Percentiles rank a stretch among this genome's conserved stretches.
phyloP scores from a whole-genome alignment of 2,888 invertebrate species.

The Petrolisthes cinctipes region DNA sequence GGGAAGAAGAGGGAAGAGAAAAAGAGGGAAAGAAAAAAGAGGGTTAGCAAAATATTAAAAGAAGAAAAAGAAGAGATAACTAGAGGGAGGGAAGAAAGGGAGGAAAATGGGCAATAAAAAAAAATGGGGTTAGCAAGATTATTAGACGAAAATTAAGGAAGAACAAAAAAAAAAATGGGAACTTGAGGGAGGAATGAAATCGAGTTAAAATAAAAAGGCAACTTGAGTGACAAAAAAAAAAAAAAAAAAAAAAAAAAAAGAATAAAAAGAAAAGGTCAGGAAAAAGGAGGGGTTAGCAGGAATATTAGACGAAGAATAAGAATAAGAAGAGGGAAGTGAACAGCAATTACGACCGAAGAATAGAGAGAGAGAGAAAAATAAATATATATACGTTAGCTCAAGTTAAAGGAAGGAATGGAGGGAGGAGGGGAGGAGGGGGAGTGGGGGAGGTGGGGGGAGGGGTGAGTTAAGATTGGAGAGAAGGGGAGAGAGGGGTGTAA shows the following conservation, averaged over 20 bases:
- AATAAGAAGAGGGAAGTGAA: background rate
- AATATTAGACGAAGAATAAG: background rate
- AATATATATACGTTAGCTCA: no score
- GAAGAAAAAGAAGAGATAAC: no score
- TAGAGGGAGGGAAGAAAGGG: background rate
- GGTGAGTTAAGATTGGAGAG: background rate
- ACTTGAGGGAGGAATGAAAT: no score
- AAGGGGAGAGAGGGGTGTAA: background rate
- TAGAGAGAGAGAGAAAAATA: background rate
- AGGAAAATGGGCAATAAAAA: background rate
- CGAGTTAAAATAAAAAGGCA: no score
- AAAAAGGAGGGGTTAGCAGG: background rate
- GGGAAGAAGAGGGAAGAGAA: slow-evolving; percentile 10
- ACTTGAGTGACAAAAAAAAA: no score
- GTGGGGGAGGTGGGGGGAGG: background rate
- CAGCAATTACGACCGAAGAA: background rate
- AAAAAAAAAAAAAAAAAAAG: no score
- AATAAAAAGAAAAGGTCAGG: background rate
- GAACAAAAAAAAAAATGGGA: no score
- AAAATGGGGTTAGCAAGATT: no score
- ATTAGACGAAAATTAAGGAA: no score
- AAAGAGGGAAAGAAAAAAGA: background rate
- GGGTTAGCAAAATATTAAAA: no score
- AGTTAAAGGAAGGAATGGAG: background rate
- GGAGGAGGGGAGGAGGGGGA: background rate